A percentile compares a stretch with the other conserved stretches of the same genome.
Evolutionary conservation across 2,797 vertebrate species (phyloP).

Genomic region (Acipenser ruthenus): DNA sequence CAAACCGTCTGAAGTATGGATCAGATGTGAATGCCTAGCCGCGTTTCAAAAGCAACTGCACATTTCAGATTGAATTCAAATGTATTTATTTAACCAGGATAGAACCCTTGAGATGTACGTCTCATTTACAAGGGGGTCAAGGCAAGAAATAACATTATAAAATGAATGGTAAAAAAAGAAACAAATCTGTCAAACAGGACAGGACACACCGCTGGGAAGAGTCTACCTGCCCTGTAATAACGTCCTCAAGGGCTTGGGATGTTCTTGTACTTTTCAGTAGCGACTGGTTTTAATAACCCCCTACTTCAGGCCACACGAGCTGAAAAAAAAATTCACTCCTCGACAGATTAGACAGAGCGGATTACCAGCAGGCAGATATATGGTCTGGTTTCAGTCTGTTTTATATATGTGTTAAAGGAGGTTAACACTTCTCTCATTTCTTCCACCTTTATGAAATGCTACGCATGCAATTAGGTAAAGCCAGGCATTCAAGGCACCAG

Average conservation of each 20-base stretch:
- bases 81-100: too few relatives aligned
- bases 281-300: conserved; percentile 11
- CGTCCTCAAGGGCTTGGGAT: conserved; percentile 6
- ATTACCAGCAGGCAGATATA: conserved; percentile 35
- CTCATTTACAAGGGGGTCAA: not conserved
- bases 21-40: conserved; percentile 8
- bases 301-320: conserved; percentile 5
- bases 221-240: conserved; percentile 8
- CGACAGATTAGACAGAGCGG: conserved; percentile 37
- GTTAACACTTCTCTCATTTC: conserved; percentile 47
- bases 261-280: conserved; percentile 3
- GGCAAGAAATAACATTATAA: not conserved
- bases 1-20: conserved; percentile 1
- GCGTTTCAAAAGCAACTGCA: conserved; percentile 10
- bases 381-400: conserved; percentile 44
- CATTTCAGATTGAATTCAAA: not conserved
- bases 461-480: conserved; percentile 50
- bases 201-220: too few relatives aligned
- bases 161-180: too few relatives aligned
- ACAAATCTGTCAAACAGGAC: too few relatives aligned
- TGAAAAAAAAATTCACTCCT: conserved; percentile 14
- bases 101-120: too few relatives aligned
- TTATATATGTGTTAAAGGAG: conserved; percentile 51
- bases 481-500: conserved; percentile 29
- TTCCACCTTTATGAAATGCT: conserved; percentile 40